Evolutionary conservation across 2,888 invertebrate genomes (phyloP), one percentile per base, ranked within the genome.

Genomic region (Odontomyia ornata): DNA sequence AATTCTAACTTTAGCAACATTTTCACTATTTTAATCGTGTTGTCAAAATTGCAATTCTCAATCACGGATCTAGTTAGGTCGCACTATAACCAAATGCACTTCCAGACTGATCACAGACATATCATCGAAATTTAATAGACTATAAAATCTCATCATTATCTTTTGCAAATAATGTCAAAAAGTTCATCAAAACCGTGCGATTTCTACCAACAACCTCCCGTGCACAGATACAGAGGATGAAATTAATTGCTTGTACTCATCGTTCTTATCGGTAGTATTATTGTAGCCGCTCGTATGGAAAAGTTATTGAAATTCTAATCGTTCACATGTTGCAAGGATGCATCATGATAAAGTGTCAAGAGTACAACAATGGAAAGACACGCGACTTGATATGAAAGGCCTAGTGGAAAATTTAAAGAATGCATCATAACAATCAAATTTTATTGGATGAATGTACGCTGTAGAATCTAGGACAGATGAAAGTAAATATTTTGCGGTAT

Each of bases 101-200:
- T 13, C 73, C 27, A 73, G 73, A 73, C 73, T 73, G 60, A 57
- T 57, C 60, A 21, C 60, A 73, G 73, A 73, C 60, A 36, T 11
- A 30, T 18, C 13, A 21, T 46, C 23, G 11, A n/a, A 73, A 23
- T n/a, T 27, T 52, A 4, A 15, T 15, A 15, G 28, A 5, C 30
- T n/a, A 30, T 9, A 64, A 30, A 43, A 67, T 25, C 71, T 71
- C 25, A 18, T 18, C 52, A 52, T 71, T 71, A 71, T 71, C 71
- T 52, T 47, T 52, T 15, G 27, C 71, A 47, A 23, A 71, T 25
- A 25, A 21, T 23, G 60, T 23, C 71, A 18, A 43, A 52, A 36
- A 71, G 27, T 27, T 25, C 23, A 25, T 25, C 64, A 27, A 64
- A 64, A 30, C 28, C 30, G 28, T 25, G 57, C 36, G 23, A 25